phyloP scores from a whole-genome alignment of 2,888 invertebrate genomes.

The Idaea straminata region DNA sequence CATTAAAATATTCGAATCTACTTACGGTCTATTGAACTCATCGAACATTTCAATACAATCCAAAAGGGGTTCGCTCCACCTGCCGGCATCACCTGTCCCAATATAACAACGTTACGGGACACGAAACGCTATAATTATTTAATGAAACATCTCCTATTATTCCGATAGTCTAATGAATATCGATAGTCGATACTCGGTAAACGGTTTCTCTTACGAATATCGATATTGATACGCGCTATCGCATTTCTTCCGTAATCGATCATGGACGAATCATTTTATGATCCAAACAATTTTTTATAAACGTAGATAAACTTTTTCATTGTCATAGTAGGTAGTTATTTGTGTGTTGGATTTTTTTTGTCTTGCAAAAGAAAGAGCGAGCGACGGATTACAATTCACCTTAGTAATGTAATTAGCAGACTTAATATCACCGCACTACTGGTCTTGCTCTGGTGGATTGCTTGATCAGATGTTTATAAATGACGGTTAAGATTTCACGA shows the following conservation, averaged over 20 bases:
- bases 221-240: neutral
- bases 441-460: constrained; percentile 12
- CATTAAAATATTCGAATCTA: neutral
- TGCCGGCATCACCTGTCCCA: neutral
- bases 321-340: too few relatives aligned
- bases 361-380: neutral
- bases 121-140: neutral
- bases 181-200: neutral
- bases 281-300: too few relatives aligned
- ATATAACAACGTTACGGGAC: neutral
- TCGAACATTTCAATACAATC: neutral
- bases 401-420: neutral
- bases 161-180: neutral
- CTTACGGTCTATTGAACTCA: neutral
- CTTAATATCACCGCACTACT: constrained; percentile 12
- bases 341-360: too few relatives aligned
- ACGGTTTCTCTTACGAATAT: neutral
- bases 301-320: too few relatives aligned
- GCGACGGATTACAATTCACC: neutral
- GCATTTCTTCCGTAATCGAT: neutral
- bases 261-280: neutral
- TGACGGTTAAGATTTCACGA: constrained; percentile 9
- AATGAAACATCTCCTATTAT: neutral
- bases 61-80: neutral
- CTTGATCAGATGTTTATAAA: constrained; percentile 11